Conservation (phyloP, 2,888 invertebrate genomes). For the Sceliomorpha sp. region DNA sequence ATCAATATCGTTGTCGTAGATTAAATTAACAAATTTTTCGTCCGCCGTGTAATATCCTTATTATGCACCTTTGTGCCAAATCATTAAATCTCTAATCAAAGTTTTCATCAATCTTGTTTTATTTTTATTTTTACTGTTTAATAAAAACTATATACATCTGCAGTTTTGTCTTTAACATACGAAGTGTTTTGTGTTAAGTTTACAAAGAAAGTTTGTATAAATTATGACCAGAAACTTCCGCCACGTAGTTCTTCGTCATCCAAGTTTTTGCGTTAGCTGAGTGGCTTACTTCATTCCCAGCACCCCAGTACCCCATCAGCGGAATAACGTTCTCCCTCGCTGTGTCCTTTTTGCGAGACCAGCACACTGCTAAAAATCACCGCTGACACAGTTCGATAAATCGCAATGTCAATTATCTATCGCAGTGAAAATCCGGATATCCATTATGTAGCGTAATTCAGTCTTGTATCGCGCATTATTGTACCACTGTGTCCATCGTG, state of each 20-base stretch:
- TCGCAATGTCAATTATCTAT: constrained; percentile 21
- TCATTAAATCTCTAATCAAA: too few relatives aligned
- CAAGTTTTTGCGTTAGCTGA: constrained; percentile 9
- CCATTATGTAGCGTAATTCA: constrained; percentile 33
- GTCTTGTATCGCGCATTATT: constrained; percentile 29
- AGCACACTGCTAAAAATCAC: constrained; percentile 24
- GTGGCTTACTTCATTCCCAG: constrained; percentile 16
- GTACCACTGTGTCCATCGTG: constrained; percentile 29
- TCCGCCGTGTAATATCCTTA: too few relatives aligned
- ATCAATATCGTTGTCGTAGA: too few relatives aligned
- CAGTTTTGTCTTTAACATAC: too few relatives aligned
- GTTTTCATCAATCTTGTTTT: too few relatives aligned
- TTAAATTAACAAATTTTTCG: too few relatives aligned
- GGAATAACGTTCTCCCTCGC: constrained; percentile 3
- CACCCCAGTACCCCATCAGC: not conserved
- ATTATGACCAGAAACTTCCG: too few relatives aligned
- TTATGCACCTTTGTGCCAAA: too few relatives aligned
- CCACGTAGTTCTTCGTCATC: constrained; percentile 8
- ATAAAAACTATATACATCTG: too few relatives aligned
- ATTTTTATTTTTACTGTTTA: too few relatives aligned
- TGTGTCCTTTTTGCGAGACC: constrained; percentile 12
- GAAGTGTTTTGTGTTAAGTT: too few relatives aligned
- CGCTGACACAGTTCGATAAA: constrained; percentile 23
- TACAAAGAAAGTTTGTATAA: too few relatives aligned
- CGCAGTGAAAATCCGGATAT: constrained; percentile 21